These are phyloP conservation scores for Pachyrhynchus sulphureomaculatus DNA, from an alignment of 1,140 invertebrate species.

Conservation along the genomic window DNA sequence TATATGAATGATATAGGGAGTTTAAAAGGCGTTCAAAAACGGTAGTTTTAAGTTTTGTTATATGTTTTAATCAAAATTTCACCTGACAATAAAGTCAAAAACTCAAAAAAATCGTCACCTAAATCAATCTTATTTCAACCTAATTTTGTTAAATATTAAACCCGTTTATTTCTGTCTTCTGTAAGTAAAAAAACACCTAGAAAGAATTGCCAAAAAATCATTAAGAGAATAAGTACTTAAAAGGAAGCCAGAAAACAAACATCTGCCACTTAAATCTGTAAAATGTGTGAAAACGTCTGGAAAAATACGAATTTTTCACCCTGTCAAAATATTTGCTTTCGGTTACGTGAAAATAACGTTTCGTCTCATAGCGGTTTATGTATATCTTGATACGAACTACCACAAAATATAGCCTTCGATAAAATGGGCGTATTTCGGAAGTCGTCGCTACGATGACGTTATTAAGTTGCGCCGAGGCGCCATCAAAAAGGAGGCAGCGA, in stretches of 20 bases:
- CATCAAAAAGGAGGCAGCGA: slow-evolving; percentile 40
- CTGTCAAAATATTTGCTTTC: slow-evolving; percentile 34
- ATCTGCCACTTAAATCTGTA: slow-evolving; percentile 7
- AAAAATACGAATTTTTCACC: slow-evolving; percentile 23
- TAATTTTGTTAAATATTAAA: too few relatives aligned
- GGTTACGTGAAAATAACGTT: slow-evolving; percentile 28
- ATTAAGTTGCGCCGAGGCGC: slow-evolving; percentile 42
- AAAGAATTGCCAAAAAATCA: too few relatives aligned
- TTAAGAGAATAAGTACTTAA: too few relatives aligned
- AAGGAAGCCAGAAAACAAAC: background rate
- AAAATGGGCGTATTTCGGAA: slow-evolving; percentile 44
- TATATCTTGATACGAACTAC: slow-evolving; percentile 38
- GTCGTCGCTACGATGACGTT: slow-evolving; percentile 45
- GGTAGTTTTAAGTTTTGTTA: too few relatives aligned
- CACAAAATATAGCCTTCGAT: slow-evolving; percentile 42
- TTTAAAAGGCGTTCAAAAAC: too few relatives aligned
- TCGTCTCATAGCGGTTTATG: slow-evolving; percentile 16
- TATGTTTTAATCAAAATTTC: too few relatives aligned
- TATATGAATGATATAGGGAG: too few relatives aligned
- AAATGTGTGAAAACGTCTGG: slow-evolving; percentile 7
- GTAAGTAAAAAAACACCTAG: too few relatives aligned
- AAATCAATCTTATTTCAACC: too few relatives aligned
- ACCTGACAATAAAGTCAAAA: too few relatives aligned
- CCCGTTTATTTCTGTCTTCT: too few relatives aligned
- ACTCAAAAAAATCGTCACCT: too few relatives aligned